Evolutionary conservation across 2,113 vertebrate species (phyloP), one percentile per base, ranked within the genome.

Genomic region (Oreotrochilus melanogaster): DNA sequence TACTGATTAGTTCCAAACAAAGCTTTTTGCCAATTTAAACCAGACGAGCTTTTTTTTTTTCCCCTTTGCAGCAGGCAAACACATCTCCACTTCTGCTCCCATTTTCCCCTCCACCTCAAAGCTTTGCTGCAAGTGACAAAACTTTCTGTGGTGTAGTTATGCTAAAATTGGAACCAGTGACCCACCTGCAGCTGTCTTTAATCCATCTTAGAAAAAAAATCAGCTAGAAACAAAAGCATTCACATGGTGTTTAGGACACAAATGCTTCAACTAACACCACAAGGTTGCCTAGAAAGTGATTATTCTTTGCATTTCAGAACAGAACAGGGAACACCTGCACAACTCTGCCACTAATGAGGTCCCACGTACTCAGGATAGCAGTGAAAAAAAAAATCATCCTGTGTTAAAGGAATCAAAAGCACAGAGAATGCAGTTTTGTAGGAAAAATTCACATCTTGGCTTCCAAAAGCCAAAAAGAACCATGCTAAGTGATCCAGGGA

Each of bases 81-180:
- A 22, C 21, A 3, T 12, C 24, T 33, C 21, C 1, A 5, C 31
- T 62, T 28, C 24, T 47, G 14, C 22, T 71, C 33, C 0, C 2
- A n/a, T 28, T 11, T 53, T 18, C 33, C 27, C 18, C 22, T 50
- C 27, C 60, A 51, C 9, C 42, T 35, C n/a, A 80, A 6, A 58
- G 45, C 28, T 53, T 37, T 39, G 22, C 31, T 45, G 23, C 9
- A 54, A 53, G 56, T 14, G 37, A 24, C 14, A 37, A 33, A 50
- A 39, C 25, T 23, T 27, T 12, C 6, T 21, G 8, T 13, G 18
- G 33, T 30, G 30, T 6, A 33, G 14, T 27, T 24, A 64, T 33
- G 8, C 31, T 31, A 31, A 75, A 69, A 62, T 39, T 8, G 33
- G 13, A 70, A 54, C 43, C 19, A 47, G 24, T 30, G 13, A 80